Evolutionary conservation across 1,140 invertebrate genomes (phyloP), one percentile per base, ranked within the genome.

Genomic region (Cydia fagiglandana): DNA sequence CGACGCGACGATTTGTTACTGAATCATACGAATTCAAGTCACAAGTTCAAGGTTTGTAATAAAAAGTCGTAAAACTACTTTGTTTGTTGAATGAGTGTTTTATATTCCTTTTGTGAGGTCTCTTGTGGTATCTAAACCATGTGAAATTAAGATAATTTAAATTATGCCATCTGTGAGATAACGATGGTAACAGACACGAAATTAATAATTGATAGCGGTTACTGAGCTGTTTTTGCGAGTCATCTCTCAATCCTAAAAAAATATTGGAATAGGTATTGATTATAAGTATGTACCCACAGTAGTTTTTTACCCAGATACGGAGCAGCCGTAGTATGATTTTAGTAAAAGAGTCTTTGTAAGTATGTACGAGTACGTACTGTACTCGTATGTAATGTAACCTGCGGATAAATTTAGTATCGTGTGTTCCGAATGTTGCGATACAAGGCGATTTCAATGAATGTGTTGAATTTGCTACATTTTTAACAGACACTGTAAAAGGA

Each of bases 31-130:
- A 6, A 70, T 17, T 10, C 6, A 38, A 41, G 66, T 34, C 30
- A 41, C 41, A 68, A 75, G 74, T 64, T 45, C 64, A 75, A 68
- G 74, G 74, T 30, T 38, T 15, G 28, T 17, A 41, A 28, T 75
- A 45, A 61, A 64, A 45, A 64, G 64, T 28, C 28, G 13, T 70
- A 17, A 41, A 12, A 38, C 34, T 70, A 75, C 64, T 45, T 66
- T 75, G 38, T 75, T 68, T 47, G 66, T 50, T 61, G 20, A 61
- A 61, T 61, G 56, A 24, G 56, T 24, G 12, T 24, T 10, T 61
- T 53, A 4, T 53, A 17, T 20, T 56, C 15, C 13, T 56, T 61
- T 20, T 24, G 20, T 20, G 56, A 61, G 56, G 56, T 61, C 56
- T 24, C 56, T 24, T n/a, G 53, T 56, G 20, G n/a, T 61, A 61